These are phyloP conservation scores for Solenopsis fugax DNA, from an alignment of 1,140 invertebrate genomes.

Conservation along the genomic window DNA sequence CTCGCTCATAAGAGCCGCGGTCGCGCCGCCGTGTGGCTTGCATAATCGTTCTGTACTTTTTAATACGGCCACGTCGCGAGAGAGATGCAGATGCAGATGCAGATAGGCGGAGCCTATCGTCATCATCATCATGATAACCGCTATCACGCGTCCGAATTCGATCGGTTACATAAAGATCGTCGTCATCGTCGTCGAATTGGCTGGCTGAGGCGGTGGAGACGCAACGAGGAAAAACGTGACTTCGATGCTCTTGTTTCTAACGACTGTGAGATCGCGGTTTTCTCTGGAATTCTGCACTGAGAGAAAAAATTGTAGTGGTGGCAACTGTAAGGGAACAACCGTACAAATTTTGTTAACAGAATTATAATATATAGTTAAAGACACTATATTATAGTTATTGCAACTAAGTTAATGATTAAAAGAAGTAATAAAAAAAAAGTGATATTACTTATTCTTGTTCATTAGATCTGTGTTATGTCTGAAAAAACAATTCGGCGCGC, in stretches of 20 bases:
- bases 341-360: too few species aligned
- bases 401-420: too few species aligned
- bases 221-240: not conserved
- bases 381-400: too few species aligned
- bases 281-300: not conserved
- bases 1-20: conserved; percentile 74
- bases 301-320: too few species aligned
- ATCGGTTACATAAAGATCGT: conserved; percentile 57
- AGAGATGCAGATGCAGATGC: conserved; percentile 59
- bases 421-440: too few species aligned
- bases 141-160: conserved; percentile 37
- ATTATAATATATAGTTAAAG: too few species aligned
- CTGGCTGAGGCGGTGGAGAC: not conserved
- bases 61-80: conserved; percentile 45
- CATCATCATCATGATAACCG: conserved; percentile 48
- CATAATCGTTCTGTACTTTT: conserved; percentile 80
- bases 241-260: not conserved
- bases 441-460: too few species aligned
- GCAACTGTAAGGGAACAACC: too few species aligned
- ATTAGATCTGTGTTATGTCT: too few species aligned
- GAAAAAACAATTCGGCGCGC: too few species aligned
- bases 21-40: conserved; percentile 72
- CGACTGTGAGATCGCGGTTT: not conserved
- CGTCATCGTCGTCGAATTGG: not conserved
- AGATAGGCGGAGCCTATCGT: conserved; percentile 56